Conservation (phyloP, 2,888 invertebrate species). For the Drosophila meridiana region DNA sequence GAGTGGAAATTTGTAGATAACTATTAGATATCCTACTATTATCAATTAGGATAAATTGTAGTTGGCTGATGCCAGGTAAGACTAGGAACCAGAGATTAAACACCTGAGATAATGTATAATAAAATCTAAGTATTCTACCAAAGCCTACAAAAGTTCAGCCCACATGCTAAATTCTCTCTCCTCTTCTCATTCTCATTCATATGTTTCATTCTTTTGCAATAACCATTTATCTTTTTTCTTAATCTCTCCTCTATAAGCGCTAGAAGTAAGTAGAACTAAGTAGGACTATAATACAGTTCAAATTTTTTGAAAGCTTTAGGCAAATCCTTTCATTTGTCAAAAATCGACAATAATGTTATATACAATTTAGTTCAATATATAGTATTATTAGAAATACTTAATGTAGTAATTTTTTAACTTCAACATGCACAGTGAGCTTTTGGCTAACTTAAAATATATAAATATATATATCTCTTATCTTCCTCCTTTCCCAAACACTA, state of each 20-base stretch:
- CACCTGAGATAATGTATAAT: no score
- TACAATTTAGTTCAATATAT: no score
- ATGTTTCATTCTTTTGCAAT: not conserved
- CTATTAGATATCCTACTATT: not conserved
- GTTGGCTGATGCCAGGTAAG: not conserved
- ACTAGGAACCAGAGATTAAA: no score
- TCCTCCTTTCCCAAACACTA: not conserved
- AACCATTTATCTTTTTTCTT: no score
- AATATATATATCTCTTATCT: not conserved
- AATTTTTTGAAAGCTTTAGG: no score
- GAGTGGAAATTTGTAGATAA: not conserved
- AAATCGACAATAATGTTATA: not conserved
- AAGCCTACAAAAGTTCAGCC: no score
- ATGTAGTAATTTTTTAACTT: not conserved
- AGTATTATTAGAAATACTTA: not conserved
- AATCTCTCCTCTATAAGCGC: not conserved
- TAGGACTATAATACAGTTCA: no score
- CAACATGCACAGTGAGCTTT: not conserved
- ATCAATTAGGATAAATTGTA: no score
- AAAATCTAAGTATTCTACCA: no score
- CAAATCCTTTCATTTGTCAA: not conserved
- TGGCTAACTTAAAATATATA: not conserved
- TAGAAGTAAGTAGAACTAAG: no score
- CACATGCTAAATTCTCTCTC: no score
- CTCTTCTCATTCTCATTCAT: not conserved